Base-by-base conservation (phyloP, 2,888 invertebrate species). In the Ptycholaimellus sp. region DNA sequence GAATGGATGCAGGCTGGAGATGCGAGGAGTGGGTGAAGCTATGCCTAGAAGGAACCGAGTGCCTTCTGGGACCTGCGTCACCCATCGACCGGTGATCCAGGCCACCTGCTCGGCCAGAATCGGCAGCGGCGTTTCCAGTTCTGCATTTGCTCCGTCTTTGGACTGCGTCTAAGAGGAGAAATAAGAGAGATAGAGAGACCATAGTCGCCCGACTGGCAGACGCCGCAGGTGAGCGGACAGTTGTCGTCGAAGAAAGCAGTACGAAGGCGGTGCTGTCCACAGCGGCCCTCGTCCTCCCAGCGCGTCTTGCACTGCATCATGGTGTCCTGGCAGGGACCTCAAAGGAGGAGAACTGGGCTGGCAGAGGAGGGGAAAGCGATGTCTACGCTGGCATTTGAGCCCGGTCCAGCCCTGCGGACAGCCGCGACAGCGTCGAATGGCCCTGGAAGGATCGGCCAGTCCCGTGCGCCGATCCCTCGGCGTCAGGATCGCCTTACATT, bases 291-390 rank as follows among this genome's bases (percentile, higher is more conserved):
- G 17, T 45, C 45, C 33, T 48, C 44, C 54, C 54, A 54, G 3
- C 46, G 39, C 3, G n/a, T n/a, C n/a, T 42, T 42, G 40, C 54
- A 54, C 36, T 47, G 47, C 19, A 45, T 44, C 45, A 50, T 53
- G 22, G 52, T 46, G 38, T 53, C 53, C 38, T 52, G 52, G 35
- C 54, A 54, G 2, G 52, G 51, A 34, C 54, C 53, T 53, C 28
- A 23, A 42, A 6, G 21, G 3, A 6, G 20, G 23, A 16, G 2
- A 33, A 30, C 17, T 30, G 7, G 13, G 13, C 25, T 23, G 6
- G 7, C 13, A 23, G 13, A 23, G 13, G 13, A 9, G 13, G 25
- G 13, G 25, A 9, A 5, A 20, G 3, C 6, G 21, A 3, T 6
- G 20, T 25, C 11, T 2, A 33, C 33, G 11, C 9, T 33, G 14